Base-by-base conservation (phyloP, 2,797 vertebrate species). In the Neosalanx taihuensis region DNA sequence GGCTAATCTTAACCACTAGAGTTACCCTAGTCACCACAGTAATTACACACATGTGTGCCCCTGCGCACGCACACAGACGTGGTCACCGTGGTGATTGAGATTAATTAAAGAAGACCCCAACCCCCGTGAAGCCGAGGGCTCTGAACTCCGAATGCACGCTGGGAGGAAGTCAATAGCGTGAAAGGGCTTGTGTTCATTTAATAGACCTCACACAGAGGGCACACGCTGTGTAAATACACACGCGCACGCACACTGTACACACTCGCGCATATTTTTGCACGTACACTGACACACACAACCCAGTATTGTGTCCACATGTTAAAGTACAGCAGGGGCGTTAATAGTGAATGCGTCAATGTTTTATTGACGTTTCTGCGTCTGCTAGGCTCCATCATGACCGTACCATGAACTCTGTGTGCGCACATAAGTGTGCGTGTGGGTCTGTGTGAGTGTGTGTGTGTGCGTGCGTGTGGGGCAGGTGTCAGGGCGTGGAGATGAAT, bases 381-480 rank as follows among this genome's bases (percentile, higher is more conserved):
- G 12, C 2, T 3, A 13, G 20, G 30, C 13, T 15, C 29, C 29
- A 15, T 5, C 29, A 30, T 61, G 59, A 30, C 26, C 59, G 59
- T 30, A 29, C 59, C 59, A 15, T 61, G 59, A 61, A 61, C 59
- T 61, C 84, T 86, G 79, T 82, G 74, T 80, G 75, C 72, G 46
- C 66, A 63, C 57, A 49, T 76, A 76, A 66, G 46, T 76, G 72
- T 69, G 51, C 65, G 35, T 10, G n/a, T 65, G 13, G 67, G 61
- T 37, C 20, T 23, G 60, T 69, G 30, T 51, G 26, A 23, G 46
- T 53, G 20, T 49, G 12, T 64, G 49, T 46, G 57, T 72, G 53
- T 64, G 53, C 71, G 68, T 33, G 29, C 69, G 71, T 70, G 41
- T 67, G 46, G 37, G 10, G 59, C 26, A 29, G 15, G 18, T 57